Evolutionary conservation across 2,113 vertebrate genomes (phyloP), one percentile per base, ranked within the genome.

Genomic region (Melanostigma gelatinosum): DNA sequence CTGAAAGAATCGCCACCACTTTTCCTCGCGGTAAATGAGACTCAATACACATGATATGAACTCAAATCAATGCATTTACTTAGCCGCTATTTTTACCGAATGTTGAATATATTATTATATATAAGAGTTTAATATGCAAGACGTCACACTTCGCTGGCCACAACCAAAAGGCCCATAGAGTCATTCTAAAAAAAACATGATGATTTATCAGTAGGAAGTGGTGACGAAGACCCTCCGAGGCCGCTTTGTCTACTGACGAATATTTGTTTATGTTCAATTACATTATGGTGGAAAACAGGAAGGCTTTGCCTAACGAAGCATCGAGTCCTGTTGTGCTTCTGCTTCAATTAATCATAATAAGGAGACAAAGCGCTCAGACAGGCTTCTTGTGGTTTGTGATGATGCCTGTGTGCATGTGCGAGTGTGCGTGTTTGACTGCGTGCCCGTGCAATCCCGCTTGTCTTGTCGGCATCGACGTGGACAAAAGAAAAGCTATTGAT

Each of bases 231-330:
- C 67, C 38, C 61, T 79, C 8, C 2, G 36, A 60, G 32, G 15
- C 22, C 18, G 63, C 46, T 54, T 65, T 78, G 69, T 85, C 80
- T 66, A 74, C 46, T 24, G 46, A 18, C 40, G 4, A 62, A 82
- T 77, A 80, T 62, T 86, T 83, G 72, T 75, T 85, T 82, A 58
- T 38, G 77, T 89, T 84, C 42, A 76, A 88, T 91, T 81, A 87
- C 16, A 34, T 67, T 64, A 27, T 70, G 62, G 77, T 58, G 58
- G 75, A 75, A 78, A 79, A 80, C 82, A 85, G 85, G 64, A 87
- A 87, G 74, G 44, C 80, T 85, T 69, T 72, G 58, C 55, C 76
- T 82, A 82, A 90, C 87, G 77, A 83, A 79, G 69, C 68, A 16
- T 52, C 0, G 5, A 62, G 66, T 61, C 73, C 66, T 79, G 50